These are phyloP conservation scores for Rhynchonema sp. DNA, from an alignment of 2,888 invertebrate genomes.

Conservation along the genomic window DNA sequence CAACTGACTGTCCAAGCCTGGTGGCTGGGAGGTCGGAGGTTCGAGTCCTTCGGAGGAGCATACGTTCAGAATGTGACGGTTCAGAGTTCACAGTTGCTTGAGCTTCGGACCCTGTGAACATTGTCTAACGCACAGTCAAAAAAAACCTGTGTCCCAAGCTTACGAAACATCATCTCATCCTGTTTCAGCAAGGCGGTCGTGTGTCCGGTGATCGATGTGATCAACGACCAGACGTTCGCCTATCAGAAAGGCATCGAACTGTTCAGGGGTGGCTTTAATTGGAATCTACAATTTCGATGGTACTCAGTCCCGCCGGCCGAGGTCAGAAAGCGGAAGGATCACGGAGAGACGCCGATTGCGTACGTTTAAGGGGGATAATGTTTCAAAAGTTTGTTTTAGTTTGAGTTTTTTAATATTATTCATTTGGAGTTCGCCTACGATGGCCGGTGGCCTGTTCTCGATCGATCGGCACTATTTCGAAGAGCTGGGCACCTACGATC, in stretches of 20 bases:
- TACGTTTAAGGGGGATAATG: no score
- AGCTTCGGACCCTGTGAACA: no score
- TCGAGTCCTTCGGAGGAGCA: no score
- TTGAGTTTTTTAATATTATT: neutral
- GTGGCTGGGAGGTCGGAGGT: no score
- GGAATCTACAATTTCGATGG: conserved; percentile 83
- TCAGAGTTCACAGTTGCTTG: no score
- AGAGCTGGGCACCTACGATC: conserved; percentile 52
- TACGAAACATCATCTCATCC: no score
- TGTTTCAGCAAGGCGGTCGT: conserved; percentile 42
- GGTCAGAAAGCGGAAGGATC: conserved; percentile 29
- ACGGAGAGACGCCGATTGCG: conserved; percentile 45
- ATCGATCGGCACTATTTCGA: conserved; percentile 67
- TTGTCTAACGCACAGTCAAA: no score
- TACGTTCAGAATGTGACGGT: no score
- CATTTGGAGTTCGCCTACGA: conserved; percentile 50
- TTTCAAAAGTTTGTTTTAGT: no score
- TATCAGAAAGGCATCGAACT: conserved; percentile 75
- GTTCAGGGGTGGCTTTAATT: conserved; percentile 95
- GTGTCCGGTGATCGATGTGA: conserved; percentile 74
- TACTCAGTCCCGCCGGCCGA: conserved; percentile 35
- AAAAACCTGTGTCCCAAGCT: no score
- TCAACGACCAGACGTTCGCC: conserved; percentile 83
- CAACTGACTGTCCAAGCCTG: no score
- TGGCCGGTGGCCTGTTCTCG: conserved; percentile 85